Base-by-base conservation (phyloP, 2,888 invertebrate species). In the Epistrophe grossulariae region DNA sequence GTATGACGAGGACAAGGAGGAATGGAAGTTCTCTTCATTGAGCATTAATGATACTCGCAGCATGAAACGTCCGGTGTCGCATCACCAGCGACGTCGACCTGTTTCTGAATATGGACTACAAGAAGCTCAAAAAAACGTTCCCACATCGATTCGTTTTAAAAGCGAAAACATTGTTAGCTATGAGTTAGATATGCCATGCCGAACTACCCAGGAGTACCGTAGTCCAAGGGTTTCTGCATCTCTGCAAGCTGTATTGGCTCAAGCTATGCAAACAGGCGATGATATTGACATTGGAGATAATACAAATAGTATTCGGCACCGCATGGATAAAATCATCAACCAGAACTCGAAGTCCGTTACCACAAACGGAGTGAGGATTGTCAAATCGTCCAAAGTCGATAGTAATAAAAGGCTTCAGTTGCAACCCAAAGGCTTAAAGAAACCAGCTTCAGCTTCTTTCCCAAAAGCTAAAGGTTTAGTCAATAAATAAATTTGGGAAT, bases 1-100 rank as follows among this genome's bases (percentile, higher is more conserved):
- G 71, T 97, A 96, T 91, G 97, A 98, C 91, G 98, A 98, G 88
- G 96, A 97, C 89, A 95, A 96, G 83, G 97, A 97, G 90, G 94
- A 95, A 74, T 98, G 97, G 97, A 92, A 92, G 62, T 91, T 93
- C 35, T 91, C 92, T 11, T 81, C 92, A 2, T 79, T 91, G 40
- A 93, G 94, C 10, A 88, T 94, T 19, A 93, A 92, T 52, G 93
- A 93, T 40, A 92, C 93, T 60, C 93, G 92, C 11, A 92, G 92
- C 50, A 90, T 91, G 15, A 93, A 91, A 90, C 94, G 97, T 64
- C 97, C 97, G 0, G 93, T 95, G 38, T 95, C 96, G 11, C 93
- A 94, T 89, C 93, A 94, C 7, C 94, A 94, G 55, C 94, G 95
- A 52, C 94, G 96, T 17, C 93, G 96, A 83, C 95, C 96, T 28